Percentiles rank a stretch among this genome's conserved stretches.
Evolutionary conservation across 2,888 invertebrate genomes (phyloP).

Genomic region (Machimus atricapillus): DNA sequence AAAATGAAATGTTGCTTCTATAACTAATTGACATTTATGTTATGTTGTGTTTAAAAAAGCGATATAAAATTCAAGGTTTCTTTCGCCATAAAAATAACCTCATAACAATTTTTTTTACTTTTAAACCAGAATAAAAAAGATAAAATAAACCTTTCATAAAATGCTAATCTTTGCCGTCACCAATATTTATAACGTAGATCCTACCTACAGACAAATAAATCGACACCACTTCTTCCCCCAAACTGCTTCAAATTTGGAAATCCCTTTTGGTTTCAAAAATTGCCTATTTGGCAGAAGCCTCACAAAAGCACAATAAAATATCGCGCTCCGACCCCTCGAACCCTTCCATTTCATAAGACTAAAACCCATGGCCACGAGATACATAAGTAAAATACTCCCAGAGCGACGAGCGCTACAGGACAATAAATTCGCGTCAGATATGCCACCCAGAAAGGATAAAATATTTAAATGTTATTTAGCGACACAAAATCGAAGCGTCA

Average conservation of each 20-base stretch:
- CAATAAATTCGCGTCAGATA: background rate
- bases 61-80: too few species aligned
- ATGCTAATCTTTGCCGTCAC: background rate
- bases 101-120: too few species aligned
- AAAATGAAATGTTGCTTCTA: background rate
- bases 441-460: background rate
- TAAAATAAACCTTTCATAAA: too few species aligned
- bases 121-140: too few species aligned
- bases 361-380: background rate
- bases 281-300: background rate
- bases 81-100: too few species aligned
- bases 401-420: background rate
- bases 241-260: background rate
- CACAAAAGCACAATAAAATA: background rate
- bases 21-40: background rate
- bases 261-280: background rate
- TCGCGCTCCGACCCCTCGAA: background rate
- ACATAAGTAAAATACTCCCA: background rate
- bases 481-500: slow-evolving; percentile 1
- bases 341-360: background rate
- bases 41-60: background rate
- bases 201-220: background rate
- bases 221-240: background rate
- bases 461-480: background rate
- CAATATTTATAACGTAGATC: background rate